Evolutionary conservation across 2,888 invertebrate genomes (phyloP).

Genomic region (Geophilus truncorum): DNA sequence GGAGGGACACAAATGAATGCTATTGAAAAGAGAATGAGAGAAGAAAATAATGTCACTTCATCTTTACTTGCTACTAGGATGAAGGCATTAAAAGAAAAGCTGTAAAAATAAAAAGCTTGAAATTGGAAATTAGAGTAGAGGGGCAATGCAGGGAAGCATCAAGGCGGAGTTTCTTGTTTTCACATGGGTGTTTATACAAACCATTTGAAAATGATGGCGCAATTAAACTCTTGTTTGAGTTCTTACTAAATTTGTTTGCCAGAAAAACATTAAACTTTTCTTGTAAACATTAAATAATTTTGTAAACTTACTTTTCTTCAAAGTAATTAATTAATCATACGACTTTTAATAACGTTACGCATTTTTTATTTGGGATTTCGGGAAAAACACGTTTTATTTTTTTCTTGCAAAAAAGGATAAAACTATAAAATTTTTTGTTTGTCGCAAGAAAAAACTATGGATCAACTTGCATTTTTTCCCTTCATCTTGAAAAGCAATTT

Average conservation of each 20-base stretch:
- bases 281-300: not conserved
- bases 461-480: not conserved
- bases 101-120: slow-evolving; percentile 22
- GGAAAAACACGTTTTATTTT: no score
- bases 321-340: not conserved
- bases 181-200: slow-evolving; percentile 18
- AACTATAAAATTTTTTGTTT: not conserved
- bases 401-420: no score
- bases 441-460: not conserved
- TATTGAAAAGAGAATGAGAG: slow-evolving; percentile 23
- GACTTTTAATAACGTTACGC: not conserved
- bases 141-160: not conserved
- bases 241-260: not conserved
- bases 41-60: slow-evolving; percentile 22
- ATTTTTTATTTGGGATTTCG: not conserved
- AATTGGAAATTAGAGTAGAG: slow-evolving; percentile 19
- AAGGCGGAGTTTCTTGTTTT: slow-evolving; percentile 22
- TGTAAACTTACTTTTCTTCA: not conserved
- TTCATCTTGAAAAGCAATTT: not conserved
- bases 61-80: not conserved
- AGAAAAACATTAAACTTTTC: not conserved
- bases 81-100: slow-evolving; percentile 16
- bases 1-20: slow-evolving; percentile 25
- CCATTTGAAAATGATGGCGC: slow-evolving; percentile 13
- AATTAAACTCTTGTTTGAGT: slow-evolving; percentile 14